phyloP scores from a whole-genome alignment of 1,140 invertebrate species.

The Medauroidea extradentata region DNA sequence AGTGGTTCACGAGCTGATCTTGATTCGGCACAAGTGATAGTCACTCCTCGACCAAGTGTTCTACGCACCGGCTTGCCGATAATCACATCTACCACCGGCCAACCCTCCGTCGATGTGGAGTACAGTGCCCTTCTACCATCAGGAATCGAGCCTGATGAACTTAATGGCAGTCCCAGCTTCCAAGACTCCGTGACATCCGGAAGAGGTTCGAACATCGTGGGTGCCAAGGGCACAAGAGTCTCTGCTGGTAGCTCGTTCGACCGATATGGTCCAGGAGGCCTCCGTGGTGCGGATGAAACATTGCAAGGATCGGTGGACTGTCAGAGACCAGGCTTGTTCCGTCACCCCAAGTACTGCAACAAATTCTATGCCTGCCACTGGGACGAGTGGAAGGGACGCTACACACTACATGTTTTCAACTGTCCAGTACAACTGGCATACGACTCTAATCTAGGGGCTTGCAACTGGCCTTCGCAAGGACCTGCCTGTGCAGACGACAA shows the following conservation, averaged over 20 bases:
- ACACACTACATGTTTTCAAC: slow-evolving; percentile 72
- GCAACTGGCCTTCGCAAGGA: slow-evolving; percentile 78
- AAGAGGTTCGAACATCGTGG: too few relatives aligned
- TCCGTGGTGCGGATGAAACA: slow-evolving; percentile 42
- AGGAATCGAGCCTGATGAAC: too few relatives aligned
- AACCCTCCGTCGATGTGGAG: too few relatives aligned
- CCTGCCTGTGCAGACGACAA: slow-evolving; percentile 70
- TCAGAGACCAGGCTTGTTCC: slow-evolving; percentile 71
- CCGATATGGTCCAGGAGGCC: slow-evolving; percentile 50
- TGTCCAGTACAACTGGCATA: slow-evolving; percentile 78
- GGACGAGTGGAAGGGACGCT: slow-evolving; percentile 74
- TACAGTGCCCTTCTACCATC: too few relatives aligned
- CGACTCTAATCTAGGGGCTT: slow-evolving; percentile 67
- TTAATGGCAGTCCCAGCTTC: too few relatives aligned
- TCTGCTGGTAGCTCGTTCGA: slow-evolving; percentile 40
- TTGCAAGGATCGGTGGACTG: slow-evolving; percentile 62
- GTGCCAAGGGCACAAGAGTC: too few relatives aligned
- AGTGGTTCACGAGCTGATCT: too few relatives aligned
- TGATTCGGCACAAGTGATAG: too few relatives aligned
- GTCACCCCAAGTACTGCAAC: slow-evolving; percentile 76
- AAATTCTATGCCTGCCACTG: slow-evolving; percentile 83
- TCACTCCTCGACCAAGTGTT: too few relatives aligned
- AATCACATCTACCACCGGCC: too few relatives aligned
- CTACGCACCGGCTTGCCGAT: too few relatives aligned
- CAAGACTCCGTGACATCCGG: too few relatives aligned